phyloP scores from a whole-genome alignment of 2,797 vertebrate species.

The Pseudotriccus pelzelni region DNA sequence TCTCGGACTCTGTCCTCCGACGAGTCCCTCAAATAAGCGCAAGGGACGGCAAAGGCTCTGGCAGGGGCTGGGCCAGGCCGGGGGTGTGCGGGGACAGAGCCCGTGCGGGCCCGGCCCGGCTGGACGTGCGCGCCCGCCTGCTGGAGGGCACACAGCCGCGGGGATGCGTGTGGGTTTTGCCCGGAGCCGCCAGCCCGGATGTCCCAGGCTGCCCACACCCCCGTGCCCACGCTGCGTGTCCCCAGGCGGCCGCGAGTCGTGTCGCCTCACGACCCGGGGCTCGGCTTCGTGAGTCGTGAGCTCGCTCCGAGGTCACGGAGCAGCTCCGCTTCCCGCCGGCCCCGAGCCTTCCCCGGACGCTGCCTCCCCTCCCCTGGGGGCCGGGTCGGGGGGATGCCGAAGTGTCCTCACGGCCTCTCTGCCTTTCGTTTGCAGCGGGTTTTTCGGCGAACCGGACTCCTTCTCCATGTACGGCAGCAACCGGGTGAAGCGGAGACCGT shows the following conservation, averaged over 20 bases:
- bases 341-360: neutral
- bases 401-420: neutral
- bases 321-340: neutral
- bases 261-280: neutral
- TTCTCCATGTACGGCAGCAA: slow-evolving; percentile 92
- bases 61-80: neutral
- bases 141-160: neutral
- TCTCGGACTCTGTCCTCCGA: neutral
- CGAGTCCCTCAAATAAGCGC: neutral
- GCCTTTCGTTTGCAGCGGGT: slow-evolving; percentile 78
- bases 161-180: neutral
- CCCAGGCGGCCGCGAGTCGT: neutral
- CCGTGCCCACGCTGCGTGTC: neutral
- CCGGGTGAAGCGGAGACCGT: slow-evolving; percentile 91
- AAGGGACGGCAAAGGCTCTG: neutral
- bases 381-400: neutral
- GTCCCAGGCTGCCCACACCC: neutral
- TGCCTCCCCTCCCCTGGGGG: neutral
- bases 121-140: neutral
- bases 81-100: neutral
- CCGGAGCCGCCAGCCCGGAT: rapidly evolving
- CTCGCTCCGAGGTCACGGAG: neutral
- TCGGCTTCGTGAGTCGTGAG: neutral
- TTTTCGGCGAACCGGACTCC: slow-evolving; percentile 89
- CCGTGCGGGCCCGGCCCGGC: neutral